Percentiles rank a stretch among this genome's conserved stretches.
Conservation (phyloP, 2,113 vertebrate species). For the Notarius lentiginosus region DNA sequence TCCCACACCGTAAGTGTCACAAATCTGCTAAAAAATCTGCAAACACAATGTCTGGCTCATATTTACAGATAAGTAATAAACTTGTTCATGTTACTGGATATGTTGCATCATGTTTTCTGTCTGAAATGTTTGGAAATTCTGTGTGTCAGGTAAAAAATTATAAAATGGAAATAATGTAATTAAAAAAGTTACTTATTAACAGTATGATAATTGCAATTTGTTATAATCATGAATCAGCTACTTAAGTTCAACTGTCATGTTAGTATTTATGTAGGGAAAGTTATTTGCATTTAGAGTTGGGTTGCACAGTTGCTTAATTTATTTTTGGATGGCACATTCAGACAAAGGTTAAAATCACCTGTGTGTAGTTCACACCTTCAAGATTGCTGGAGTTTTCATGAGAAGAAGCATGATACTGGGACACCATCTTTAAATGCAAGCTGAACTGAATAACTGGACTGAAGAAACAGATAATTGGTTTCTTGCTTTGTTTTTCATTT, state of each 20-base stretch:
- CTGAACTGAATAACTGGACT: no score
- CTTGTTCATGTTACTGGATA: not conserved
- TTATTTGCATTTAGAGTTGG: not conserved
- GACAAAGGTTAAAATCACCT: not conserved
- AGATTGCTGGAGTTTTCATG: not conserved
- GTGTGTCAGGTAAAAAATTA: not conserved
- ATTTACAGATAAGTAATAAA: not conserved
- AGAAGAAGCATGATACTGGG: not conserved
- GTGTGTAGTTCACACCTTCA: not conserved
- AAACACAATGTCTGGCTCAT: not conserved
- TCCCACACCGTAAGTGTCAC: no score
- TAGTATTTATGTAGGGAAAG: not conserved
- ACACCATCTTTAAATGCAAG: not conserved
- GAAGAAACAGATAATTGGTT: no score
- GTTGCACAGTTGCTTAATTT: no score
- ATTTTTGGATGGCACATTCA: no score
- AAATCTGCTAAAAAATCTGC: not conserved
- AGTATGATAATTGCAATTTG: not conserved
- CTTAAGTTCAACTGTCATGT: not conserved
- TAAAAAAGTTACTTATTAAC: not conserved
- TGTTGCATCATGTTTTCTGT: not conserved
- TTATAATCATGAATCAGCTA: not conserved
- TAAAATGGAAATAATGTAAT: not conserved
- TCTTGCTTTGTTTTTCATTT: no score
- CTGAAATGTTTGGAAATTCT: not conserved